Base-by-base conservation (phyloP, 1,140 invertebrate genomes). In the Magallana gigas region DNA sequence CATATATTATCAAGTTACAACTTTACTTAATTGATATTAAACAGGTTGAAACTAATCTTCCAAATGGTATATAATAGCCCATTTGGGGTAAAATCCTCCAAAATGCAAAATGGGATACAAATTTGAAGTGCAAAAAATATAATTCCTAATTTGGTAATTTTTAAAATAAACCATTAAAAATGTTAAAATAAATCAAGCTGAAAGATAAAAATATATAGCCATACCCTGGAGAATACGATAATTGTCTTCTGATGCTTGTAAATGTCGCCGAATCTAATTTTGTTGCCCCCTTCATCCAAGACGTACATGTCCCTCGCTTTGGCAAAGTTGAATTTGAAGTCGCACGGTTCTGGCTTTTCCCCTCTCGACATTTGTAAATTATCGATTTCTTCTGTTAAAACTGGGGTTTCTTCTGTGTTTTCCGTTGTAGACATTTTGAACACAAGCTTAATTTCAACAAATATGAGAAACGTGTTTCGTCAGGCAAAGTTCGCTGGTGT, bases 161-260 rank as follows among this genome's bases (percentile, higher is more conserved):
- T 48, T 48, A 48, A 48, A 48, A 48, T 48, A 48, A 48, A 48
- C 36, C 36, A 48, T 48, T 48, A 48, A 48, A 48, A 48, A 48
- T 48, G 36, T 48, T 48, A 48, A 48, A 48, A 4, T 48, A 2
- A 48, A 48, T 48, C 5, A 48, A 48, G 36, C 5, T 48, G 36
- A 48, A 48, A 48, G 36, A 57, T n/a, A 57, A 16, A 11, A 5
- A 76, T n/a, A 84, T 56, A 83, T 62, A 23, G 62, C 86, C 90
- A 89, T 85, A 93, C 92, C 89, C 92, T 85, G 81, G 85, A 85
- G 62, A 93, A 92, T 0, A 92, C 87, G 62, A 93, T 87, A 59
- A 93, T 92, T 12, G 91, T 93, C 86, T 93, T 93, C 80, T 92
- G 91, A 16, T 92, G 88, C 64, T 90, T 92, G 83, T 90, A 93